Conservation (phyloP, 2,797 vertebrate species). For the Melanotaenia pygmaea region DNA sequence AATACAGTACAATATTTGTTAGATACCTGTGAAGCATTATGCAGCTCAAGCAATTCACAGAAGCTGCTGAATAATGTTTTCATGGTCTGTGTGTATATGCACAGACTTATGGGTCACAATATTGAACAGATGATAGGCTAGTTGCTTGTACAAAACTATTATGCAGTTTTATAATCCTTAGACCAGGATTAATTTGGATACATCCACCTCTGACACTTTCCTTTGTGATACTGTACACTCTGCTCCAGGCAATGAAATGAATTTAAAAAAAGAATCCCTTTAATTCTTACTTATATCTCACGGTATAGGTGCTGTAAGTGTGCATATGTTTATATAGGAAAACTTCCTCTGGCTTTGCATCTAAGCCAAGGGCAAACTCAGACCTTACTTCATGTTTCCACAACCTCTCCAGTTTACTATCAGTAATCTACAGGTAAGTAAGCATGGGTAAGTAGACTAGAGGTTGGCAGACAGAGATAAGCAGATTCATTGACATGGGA, state of each 20-base stretch:
- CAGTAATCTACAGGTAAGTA: constrained; percentile 78
- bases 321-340: constrained; percentile 19
- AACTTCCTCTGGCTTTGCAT: constrained; percentile 49
- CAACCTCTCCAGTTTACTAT: constrained; percentile 66
- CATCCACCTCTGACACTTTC: constrained; percentile 26
- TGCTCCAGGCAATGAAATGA: constrained; percentile 35
- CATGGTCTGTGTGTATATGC: not conserved
- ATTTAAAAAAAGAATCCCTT: constrained; percentile 34
- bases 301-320: constrained; percentile 12
- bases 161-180: constrained; percentile 30
- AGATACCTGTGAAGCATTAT: not conserved
- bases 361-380: constrained; percentile 65
- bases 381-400: constrained; percentile 53
- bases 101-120: not conserved
- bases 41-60: not conserved
- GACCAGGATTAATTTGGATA: constrained; percentile 40
- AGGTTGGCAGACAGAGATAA: constrained; percentile 81
- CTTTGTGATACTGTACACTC: constrained; percentile 14
- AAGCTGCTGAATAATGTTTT: constrained; percentile 8
- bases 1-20: constrained; percentile 6
- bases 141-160: constrained; percentile 18
- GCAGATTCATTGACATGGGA: constrained; percentile 82
- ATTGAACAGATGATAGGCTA: constrained; percentile 10
- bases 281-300: constrained; percentile 40
- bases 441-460: constrained; percentile 50